Percentiles rank a stretch among this genome's conserved stretches.
Evolutionary conservation across 2,888 invertebrate genomes (phyloP).

Genomic region (Xestia sexstrigata): DNA sequence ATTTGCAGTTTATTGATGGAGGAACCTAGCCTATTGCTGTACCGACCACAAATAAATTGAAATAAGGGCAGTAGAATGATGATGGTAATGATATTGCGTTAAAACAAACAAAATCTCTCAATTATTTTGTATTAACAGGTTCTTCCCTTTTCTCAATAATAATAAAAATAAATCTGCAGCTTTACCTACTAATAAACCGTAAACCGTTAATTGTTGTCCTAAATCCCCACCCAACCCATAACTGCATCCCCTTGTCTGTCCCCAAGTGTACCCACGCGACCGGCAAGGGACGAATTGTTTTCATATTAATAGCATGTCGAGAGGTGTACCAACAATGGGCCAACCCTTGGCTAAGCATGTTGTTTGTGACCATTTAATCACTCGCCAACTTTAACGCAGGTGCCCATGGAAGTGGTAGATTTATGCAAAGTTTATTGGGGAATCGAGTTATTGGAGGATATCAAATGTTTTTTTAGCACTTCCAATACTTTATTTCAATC

Average conservation of each 20-base stretch:
- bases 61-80: no score
- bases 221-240: background rate
- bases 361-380: conserved; percentile 78
- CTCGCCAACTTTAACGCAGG: conserved; percentile 35
- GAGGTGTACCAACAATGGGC: conserved; percentile 81
- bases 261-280: conserved; percentile 78
- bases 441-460: background rate
- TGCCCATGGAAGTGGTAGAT: conserved; percentile 20
- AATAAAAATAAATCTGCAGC: no score
- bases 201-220: no score
- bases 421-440: conserved; percentile 11
- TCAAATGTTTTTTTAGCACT: background rate
- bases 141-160: no score
- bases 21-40: no score
- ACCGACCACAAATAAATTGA: no score
- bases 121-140: no score
- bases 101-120: no score
- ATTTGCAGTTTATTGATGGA: no score
- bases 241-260: conserved; percentile 60
- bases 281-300: conserved; percentile 89
- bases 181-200: no score
- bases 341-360: conserved; percentile 77
- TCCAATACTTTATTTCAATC: background rate
- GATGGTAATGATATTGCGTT: no score
- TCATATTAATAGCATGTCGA: conserved; percentile 89